Percentiles rank a stretch among this genome's conserved stretches.
Evolutionary conservation across 2,113 vertebrate genomes (phyloP).

Genomic region (Lota lota): DNA sequence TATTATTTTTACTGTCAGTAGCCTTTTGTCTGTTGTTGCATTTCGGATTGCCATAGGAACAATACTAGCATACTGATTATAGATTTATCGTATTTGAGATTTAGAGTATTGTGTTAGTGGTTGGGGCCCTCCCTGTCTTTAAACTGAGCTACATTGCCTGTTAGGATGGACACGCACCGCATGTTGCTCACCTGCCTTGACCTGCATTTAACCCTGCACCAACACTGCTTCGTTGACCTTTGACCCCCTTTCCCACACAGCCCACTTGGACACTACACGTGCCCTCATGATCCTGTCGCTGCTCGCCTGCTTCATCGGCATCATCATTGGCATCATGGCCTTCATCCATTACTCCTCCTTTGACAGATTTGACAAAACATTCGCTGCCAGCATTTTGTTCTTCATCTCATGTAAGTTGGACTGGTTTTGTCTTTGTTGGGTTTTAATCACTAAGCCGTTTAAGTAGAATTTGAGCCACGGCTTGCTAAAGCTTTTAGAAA

Average conservation of each 20-base stretch:
- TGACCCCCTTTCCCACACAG: constrained; percentile 44
- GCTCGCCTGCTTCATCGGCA: constrained; percentile 69
- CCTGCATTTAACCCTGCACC: no score
- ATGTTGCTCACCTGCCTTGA: no score
- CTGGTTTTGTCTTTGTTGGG: no score
- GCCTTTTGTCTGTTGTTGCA: no score
- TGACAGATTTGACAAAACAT: constrained; percentile 72
- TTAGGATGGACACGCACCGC: no score
- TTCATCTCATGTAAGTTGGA: constrained; percentile 73
- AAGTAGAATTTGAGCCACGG: background rate
- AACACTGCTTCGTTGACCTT: constrained; percentile 26
- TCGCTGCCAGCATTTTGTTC: constrained; percentile 73
- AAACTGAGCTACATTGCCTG: no score
- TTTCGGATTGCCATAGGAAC: no score
- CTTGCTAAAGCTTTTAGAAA: no score
- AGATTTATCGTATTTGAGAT: no score
- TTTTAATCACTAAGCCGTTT: background rate
- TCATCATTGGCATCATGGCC: constrained; percentile 70
- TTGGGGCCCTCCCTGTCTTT: no score
- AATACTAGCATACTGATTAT: no score
- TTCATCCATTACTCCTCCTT: constrained; percentile 72
- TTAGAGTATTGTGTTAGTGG: background rate
- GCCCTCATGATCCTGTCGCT: constrained; percentile 73
- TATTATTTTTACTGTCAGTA: no score
- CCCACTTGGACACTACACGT: constrained; percentile 67